Base-by-base conservation (phyloP, 2,113 vertebrate species). In the Mobula birostris region DNA sequence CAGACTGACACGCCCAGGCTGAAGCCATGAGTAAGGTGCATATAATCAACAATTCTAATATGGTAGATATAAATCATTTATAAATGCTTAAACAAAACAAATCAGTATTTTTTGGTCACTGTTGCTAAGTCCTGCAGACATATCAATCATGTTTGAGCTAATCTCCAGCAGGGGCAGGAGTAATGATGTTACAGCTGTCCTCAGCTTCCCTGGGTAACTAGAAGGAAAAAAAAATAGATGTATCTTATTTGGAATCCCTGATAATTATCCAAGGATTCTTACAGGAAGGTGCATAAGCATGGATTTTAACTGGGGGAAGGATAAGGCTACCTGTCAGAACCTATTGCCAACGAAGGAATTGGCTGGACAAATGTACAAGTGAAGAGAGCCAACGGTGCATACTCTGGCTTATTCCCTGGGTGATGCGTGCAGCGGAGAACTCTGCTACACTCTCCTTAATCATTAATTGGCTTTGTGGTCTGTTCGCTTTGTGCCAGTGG, bases 1-100 rank as follows among this genome's bases (percentile, higher is more conserved):
- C 97, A 97, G 97, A n/a, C 7, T 66, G 32, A 90, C 61, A 32
- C 85, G 66, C 85, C 85, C 29, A 68, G 85, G 66, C 15, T 66
- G 29, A 7, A 90, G 40, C 66, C 14, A 15, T 29, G 32, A 14
- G 85, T 29, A n/a, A 90, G 29, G 27, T 58, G 63, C 58, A 63
- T 2, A 66, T 66, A 88, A 88, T 88, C 85, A 66, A 88, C 29
- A 17, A 15, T 7, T 68, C 63, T 32, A 32, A 32, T n/a, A 36
- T 5, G 27, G 29, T 90, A 11, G 15, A 90, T n/a, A 68, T n/a
- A 19, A 36, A 63, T 32, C 66, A 90, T 90, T 90, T 66, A 90
- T 90, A 90, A 68, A 90, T 90, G 29, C 7, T 68, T 66, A 32
- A 8, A 32, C 72, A 90, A 90, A 63, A 1, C 14, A 61, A 7